phyloP scores from a whole-genome alignment of 2,113 vertebrate species.

The Pteronura brasiliensis region DNA sequence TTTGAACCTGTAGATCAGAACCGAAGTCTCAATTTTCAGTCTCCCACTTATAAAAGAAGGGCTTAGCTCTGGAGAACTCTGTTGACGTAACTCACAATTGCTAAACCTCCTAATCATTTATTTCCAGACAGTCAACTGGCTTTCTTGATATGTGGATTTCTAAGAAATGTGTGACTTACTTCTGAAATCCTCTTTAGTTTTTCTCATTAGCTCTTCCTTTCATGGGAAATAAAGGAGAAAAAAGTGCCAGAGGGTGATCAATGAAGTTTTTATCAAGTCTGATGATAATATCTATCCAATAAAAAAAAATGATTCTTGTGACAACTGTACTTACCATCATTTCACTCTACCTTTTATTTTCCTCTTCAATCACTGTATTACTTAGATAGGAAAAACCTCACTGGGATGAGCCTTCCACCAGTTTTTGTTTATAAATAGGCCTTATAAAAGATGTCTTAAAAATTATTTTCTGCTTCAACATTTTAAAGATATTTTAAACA shows the following conservation, averaged over 20 bases:
- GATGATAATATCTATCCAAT: conserved; percentile 59
- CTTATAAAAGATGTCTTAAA: neutral
- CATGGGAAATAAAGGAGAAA: conserved; percentile 65
- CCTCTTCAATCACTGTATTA: neutral
- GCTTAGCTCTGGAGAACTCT: neutral
- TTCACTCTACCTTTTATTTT: neutral
- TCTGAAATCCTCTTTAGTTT: conserved; percentile 39
- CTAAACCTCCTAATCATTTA: neutral
- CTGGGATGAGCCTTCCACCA: neutral
- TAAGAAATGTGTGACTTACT: conserved; percentile 16
- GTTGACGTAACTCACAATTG: neutral
- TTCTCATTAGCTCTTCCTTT: conserved; percentile 62
- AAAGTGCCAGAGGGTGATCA: conserved; percentile 60
- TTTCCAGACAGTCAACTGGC: neutral
- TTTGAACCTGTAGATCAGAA: neutral
- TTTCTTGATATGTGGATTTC: neutral
- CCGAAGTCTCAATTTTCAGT: neutral
- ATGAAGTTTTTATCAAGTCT: conserved; percentile 61
- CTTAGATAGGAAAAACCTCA: conserved; percentile 39
- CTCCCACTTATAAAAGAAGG: neutral
- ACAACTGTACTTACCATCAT: conserved; percentile 21
- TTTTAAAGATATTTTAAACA: conserved; percentile 20
- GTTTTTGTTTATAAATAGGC: neutral
- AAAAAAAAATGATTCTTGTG: conserved; percentile 42
- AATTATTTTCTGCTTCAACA: neutral